A percentile compares a stretch with the other conserved stretches of the same genome.
Evolutionary conservation across 2,888 invertebrate genomes (phyloP).

Genomic region (Alcis repandata): DNA sequence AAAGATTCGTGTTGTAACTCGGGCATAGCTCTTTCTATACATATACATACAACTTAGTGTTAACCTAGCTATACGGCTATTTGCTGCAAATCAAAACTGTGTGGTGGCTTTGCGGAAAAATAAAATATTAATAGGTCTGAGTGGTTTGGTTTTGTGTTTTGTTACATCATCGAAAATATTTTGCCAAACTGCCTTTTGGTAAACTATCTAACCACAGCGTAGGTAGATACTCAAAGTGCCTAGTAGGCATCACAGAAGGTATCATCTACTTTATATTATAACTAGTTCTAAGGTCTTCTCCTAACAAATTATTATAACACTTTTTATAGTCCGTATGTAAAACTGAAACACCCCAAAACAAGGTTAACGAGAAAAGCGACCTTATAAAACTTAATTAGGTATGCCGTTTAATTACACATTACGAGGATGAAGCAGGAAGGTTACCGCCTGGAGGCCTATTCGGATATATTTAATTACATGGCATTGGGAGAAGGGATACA

Average conservation of each 20-base stretch:
- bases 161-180: too few species aligned
- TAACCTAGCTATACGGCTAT: too few species aligned
- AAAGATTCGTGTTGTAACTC: constrained; percentile 18
- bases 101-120: background rate
- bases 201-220: too few species aligned
- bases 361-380: constrained; percentile 48
- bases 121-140: background rate
- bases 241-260: background rate
- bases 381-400: constrained; percentile 50
- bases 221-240: background rate
- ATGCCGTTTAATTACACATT: constrained; percentile 46
- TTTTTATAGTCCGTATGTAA: constrained; percentile 21
- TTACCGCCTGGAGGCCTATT: constrained; percentile 32
- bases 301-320: background rate
- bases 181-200: too few species aligned
- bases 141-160: too few species aligned
- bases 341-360: constrained; percentile 44
- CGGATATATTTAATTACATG: constrained; percentile 32
- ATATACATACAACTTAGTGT: background rate
- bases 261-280: background rate
- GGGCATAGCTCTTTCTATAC: background rate
- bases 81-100: too few species aligned
- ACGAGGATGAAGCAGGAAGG: constrained; percentile 44
- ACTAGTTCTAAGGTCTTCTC: background rate
- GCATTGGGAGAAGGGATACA: constrained; percentile 13